Evolutionary conservation across 1,140 invertebrate genomes (phyloP).

Genomic region (Hyles vespertilio): DNA sequence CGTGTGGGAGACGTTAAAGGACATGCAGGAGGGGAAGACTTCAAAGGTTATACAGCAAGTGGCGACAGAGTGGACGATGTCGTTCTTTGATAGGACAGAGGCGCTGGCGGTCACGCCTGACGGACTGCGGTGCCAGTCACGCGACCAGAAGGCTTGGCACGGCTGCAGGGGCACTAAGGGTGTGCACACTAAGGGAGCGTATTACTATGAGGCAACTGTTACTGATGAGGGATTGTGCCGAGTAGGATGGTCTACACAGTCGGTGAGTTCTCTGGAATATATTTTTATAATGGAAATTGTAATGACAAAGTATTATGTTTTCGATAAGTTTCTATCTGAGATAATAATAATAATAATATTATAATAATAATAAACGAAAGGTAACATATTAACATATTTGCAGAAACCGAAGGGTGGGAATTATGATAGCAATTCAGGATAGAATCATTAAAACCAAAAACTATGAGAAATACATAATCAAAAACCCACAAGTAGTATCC

Average conservation of each 20-base stretch:
- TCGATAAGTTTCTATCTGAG: no score
- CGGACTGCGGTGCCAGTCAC: constrained; percentile 93
- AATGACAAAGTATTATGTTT: no score
- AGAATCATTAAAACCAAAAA: no score
- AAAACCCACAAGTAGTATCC: no score
- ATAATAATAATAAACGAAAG: no score
- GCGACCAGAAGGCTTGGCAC: constrained; percentile 95
- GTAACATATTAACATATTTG: no score
- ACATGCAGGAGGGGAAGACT: constrained; percentile 87
- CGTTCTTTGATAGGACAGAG: constrained; percentile 90
- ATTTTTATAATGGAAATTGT: no score
- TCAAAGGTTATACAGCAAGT: constrained; percentile 50
- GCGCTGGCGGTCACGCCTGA: constrained; percentile 94
- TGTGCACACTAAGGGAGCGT: constrained; percentile 88
- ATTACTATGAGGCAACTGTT: constrained; percentile 95
- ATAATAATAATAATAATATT: no score
- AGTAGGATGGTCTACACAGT: constrained; percentile 95
- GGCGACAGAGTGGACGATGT: constrained; percentile 84
- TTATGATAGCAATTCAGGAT: no score
- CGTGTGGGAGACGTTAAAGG: constrained; percentile 97
- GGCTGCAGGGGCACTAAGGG: constrained; percentile 94
- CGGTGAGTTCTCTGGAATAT: constrained; percentile 70
- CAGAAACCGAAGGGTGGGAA: no score
- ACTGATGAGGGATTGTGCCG: constrained; percentile 98
- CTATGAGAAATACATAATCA: no score